A percentile compares a stretch with the other conserved stretches of the same genome.
These are phyloP conservation scores for Linnaemya vulpina DNA, from an alignment of 2,888 invertebrate genomes.

Conservation along the genomic window DNA sequence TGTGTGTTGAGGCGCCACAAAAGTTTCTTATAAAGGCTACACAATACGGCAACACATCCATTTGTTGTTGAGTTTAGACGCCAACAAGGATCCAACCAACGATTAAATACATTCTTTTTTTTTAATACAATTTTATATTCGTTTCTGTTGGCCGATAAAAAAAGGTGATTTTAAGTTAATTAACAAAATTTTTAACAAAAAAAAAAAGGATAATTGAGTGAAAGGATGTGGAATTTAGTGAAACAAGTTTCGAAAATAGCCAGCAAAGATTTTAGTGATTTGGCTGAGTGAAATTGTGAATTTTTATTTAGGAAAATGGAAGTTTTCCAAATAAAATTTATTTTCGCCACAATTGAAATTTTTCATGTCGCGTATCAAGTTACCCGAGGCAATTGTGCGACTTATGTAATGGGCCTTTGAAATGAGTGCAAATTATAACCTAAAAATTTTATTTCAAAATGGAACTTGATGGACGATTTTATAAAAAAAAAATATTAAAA, in stretches of 20 bases:
- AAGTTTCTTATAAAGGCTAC: slow-evolving; percentile 78
- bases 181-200: neutral
- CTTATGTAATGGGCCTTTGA: slow-evolving; percentile 44
- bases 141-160: slow-evolving; percentile 65
- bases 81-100: slow-evolving; percentile 80
- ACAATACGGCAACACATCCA: slow-evolving; percentile 77
- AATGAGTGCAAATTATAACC: slow-evolving; percentile 33
- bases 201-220: slow-evolving; percentile 48
- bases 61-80: slow-evolving; percentile 82
- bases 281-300: slow-evolving; percentile 1
- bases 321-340: neutral
- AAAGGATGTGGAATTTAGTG: slow-evolving; percentile 28
- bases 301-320: neutral
- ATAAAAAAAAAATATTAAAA: neutral
- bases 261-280: no score
- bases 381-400: neutral
- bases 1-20: slow-evolving; percentile 69
- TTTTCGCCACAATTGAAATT: neutral
- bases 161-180: slow-evolving; percentile 62
- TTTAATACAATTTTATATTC: slow-evolving; percentile 41
- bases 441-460: neutral
- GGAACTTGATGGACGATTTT: neutral
- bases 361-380: slow-evolving; percentile 41
- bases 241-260: no score
- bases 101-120: slow-evolving; percentile 62